Base-by-base conservation (phyloP, 37 sponge, comb jelly and placozoan genomes). In the Hormiphora californensis region DNA sequence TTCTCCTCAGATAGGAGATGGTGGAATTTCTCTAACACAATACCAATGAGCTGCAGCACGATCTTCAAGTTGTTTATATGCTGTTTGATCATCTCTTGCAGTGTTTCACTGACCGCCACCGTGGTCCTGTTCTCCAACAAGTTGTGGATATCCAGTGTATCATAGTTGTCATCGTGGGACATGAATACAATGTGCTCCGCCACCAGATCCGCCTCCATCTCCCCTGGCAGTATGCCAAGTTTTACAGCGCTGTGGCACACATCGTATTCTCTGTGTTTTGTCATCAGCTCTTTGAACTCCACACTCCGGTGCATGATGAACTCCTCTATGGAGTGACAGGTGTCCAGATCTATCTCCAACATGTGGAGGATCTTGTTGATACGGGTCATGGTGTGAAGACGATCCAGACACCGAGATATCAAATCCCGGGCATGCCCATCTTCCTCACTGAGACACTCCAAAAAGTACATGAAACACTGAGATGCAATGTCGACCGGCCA, bases 21-120 rank as follows among this genome's bases (percentile, higher is more conserved):
- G 3, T 73, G 81, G 44, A 73, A 73, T 28, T 73, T 73, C 27
- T 73, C 81, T 22, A 73, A 30, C 1, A 73, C 43, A 0, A 73
- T 73, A 30, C 43, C 81, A 0, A 73, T 39, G 25, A 73, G 46
- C 44, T 73, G 81, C 15, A 73, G 81, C 27, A 73, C 81, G n/a
- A 73, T 73, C 38, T 73, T 73, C 46, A 73, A 28, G 44, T 73
- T 73, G 46, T 73, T 73, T 4, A 46, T 73, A 46, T 73, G 81
- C 25, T 73, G 81, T 4, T 27, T 43, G 15, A 73, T 33, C 23
- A 73, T 22, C 0, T 43, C 40, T 4, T 46, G 43, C 4, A 73
- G 44, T 0, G 81, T 73, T 7, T 73, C 38, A 28, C 81, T 43
- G 0, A 73, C 81, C n/a, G 12, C 44, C 1, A 73, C 35, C 1